phyloP scores from a whole-genome alignment of 2,113 vertebrate species.

The Diglossa brunneiventris region DNA sequence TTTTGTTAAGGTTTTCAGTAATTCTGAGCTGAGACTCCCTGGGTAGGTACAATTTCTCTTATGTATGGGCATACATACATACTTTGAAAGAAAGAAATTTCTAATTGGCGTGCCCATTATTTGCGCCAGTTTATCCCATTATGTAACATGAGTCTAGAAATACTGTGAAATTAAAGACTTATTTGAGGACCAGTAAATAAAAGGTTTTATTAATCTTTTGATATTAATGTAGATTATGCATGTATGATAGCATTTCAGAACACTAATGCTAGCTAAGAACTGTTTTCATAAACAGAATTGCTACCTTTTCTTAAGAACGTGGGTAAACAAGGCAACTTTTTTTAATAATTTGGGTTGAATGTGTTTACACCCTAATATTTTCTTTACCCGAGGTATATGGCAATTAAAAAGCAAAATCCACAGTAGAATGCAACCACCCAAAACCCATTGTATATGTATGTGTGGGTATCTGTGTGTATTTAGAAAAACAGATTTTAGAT shows the following conservation, averaged over 20 bases:
- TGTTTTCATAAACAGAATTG: background rate
- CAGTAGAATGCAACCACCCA: background rate
- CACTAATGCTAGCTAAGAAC: background rate
- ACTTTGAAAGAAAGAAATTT: background rate
- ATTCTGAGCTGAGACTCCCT: background rate
- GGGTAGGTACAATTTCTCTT: background rate
- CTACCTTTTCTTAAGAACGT: background rate
- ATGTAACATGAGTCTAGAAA: background rate
- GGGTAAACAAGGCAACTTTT: background rate
- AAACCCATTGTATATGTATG: accelerated
- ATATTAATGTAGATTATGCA: background rate
- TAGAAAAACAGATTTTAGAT: background rate
- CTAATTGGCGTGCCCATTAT: background rate
- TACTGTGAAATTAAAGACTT: background rate
- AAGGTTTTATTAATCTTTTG: background rate
- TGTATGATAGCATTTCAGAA: background rate
- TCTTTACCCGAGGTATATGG: background rate
- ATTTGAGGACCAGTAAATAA: background rate
- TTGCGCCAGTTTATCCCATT: background rate
- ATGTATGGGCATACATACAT: background rate
- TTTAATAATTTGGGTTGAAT: background rate
- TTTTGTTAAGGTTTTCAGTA: background rate
- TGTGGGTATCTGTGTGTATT: background rate
- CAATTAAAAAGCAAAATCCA: background rate
- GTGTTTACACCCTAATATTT: background rate